Evolutionary conservation across 2,113 vertebrate species (phyloP).

Genomic region (Microcebus murinus): DNA sequence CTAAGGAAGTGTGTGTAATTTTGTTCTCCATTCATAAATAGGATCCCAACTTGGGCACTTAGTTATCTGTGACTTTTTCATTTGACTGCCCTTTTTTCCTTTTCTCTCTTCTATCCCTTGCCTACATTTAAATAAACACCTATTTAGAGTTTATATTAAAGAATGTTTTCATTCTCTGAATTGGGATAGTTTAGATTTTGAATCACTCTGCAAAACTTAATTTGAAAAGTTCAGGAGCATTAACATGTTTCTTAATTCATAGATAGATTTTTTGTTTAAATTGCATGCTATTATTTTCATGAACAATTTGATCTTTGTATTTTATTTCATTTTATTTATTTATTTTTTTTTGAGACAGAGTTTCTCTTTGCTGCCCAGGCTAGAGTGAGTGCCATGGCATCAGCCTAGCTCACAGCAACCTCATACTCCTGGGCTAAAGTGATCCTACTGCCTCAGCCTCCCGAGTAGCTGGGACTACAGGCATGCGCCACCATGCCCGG

Average conservation of each 20-base stretch:
- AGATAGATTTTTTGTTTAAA: background rate
- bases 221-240: slow-evolving; percentile 32
- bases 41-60: background rate
- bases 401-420: too few relatives aligned
- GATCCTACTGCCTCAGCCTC: too few relatives aligned
- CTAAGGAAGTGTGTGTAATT: background rate
- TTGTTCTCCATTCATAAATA: slow-evolving; percentile 17
- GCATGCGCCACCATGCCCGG: too few relatives aligned
- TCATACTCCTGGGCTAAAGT: too few relatives aligned
- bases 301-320: slow-evolving; percentile 5
- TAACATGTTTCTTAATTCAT: background rate
- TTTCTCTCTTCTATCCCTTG: background rate
- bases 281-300: background rate
- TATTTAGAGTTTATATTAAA: slow-evolving; percentile 1
- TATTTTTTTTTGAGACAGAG: too few relatives aligned
- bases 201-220: slow-evolving; percentile 5
- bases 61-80: background rate
- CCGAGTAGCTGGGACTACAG: too few relatives aligned
- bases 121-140: background rate
- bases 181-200: slow-evolving; percentile 37
- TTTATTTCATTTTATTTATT: background rate
- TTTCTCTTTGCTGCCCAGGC: too few relatives aligned
- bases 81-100: background rate
- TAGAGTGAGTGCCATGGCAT: too few relatives aligned
- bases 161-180: slow-evolving; percentile 11